Base-by-base conservation (phyloP, 2,113 vertebrate genomes). In the Nibea coibor region DNA sequence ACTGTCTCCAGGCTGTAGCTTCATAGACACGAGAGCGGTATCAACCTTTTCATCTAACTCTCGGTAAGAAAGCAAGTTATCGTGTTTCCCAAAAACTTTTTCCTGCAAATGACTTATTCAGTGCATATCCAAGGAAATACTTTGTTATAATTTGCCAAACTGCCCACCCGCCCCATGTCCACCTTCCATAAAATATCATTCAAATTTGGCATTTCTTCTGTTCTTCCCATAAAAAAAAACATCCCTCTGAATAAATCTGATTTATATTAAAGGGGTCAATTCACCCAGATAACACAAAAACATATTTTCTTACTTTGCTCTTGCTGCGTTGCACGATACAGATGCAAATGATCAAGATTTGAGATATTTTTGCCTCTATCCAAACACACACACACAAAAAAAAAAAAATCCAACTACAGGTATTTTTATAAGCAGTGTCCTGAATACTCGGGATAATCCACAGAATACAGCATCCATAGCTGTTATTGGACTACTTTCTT, bases 101-200 rank as follows among this genome's bases (percentile, higher is more conserved):
- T 65, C 22, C 42, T 78, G 8, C 58, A 48, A 80, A 66, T 53
- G 0, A 62, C 5, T 26, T 39, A 42, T 68, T 75, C 43, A 43
- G 24, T 62, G 31, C 9, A 39, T 9, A 42, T 62, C 82, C 26
- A 73, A 72, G 15, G 20, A 58, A 28, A 45, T 42, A 54, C 65
- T 72, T 50, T 50, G 22, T 51, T 17, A 12, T 56, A 57, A 77
- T 85, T 67, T 84, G 89, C 78, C 89, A 93, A 93, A 93, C 88
- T 93, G 92, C 88, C 90, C 82, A 89, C 84, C 87, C 74, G 84
- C 87, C 87, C 84, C 45, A 71, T 17, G 67, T 83, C 77, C 86
- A 75, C 51, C 72, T 66, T 57, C 31, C 0, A 48, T 35, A 63
- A 73, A 12, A 45, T 16, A 35, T 47, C 19, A n/a, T 35, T 65